phyloP scores from a whole-genome alignment of 2,888 invertebrate species.

The Agrotis clavis region DNA sequence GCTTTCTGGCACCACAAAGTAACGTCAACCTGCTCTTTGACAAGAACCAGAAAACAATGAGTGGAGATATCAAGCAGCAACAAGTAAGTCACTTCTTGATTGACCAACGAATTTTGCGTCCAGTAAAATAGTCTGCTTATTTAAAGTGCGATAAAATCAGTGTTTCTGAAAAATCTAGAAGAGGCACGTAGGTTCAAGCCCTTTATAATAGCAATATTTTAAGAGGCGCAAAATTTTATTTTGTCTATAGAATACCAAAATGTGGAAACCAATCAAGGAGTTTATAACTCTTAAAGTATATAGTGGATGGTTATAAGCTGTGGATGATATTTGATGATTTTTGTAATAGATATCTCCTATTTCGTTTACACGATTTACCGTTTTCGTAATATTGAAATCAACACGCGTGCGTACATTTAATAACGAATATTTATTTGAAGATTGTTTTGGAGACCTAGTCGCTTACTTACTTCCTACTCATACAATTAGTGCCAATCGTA shows the following conservation, averaged over 20 bases:
- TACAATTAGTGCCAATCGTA: background rate
- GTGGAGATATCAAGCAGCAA: conserved; percentile 83
- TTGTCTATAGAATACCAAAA: background rate
- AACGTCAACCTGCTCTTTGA: conserved; percentile 86
- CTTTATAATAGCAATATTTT: background rate
- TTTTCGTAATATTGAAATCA: background rate
- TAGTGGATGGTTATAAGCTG: conserved; percentile 39
- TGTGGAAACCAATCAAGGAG: conserved; percentile 8
- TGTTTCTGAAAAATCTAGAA: background rate
- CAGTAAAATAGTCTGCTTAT: background rate
- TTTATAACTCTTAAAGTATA: conserved; percentile 15
- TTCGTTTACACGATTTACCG: background rate
- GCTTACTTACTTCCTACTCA: background rate
- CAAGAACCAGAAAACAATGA: conserved; percentile 85
- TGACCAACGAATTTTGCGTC: conserved; percentile 19
- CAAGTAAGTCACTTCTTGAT: conserved; percentile 73
- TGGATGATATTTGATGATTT: conserved; percentile 41
- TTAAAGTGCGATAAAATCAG: background rate
- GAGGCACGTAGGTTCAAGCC: background rate
- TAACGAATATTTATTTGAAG: background rate
- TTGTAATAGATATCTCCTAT: background rate
- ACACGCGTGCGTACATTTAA: background rate
- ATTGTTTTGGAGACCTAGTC: background rate
- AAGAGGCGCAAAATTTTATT: conserved; percentile 5
- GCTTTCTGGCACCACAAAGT: conserved; percentile 84